Evolutionary conservation across 2,888 invertebrate species (phyloP), one percentile per base, ranked within the genome.

Genomic region (Poecilus cupreus): DNA sequence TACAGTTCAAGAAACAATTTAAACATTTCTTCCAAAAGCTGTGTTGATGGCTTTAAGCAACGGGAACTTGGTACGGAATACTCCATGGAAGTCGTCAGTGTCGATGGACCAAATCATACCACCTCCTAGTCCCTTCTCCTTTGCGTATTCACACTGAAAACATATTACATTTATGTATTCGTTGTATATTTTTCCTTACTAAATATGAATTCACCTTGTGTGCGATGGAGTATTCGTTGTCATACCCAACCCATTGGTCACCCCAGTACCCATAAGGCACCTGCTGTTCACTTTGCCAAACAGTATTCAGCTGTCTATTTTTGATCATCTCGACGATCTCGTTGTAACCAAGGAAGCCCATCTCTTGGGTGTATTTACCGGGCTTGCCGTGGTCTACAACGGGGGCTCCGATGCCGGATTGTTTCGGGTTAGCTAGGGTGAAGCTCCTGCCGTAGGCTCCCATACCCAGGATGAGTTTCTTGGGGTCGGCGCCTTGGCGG

Each of bases 261-360:
- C 89, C 91, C 39, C 88, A 90, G 83, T 90, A 90, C 0, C 93
- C 92, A 85, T 93, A 94, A 0, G 94, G 94, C 0, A 93, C 93
- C 86, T 91, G 88, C 26, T 93, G 92, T 22, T 88, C 86, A 0
- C 87, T 83, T 82, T 94, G 94, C 87, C 91, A 91, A 2, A 88
- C 88, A 6, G 88, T 84, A 0, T 88, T 89, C 93, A 94, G 94
- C 0, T 89, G 83, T 84, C 92, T 90, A 0, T 86, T 86, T 82
- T 86, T 86, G 4, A 91, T 86, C 74, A 90, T 90, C 83, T 90
- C 89, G 83, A 94, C 93, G 80, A 90, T 88, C 64, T 96, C 96
- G 85, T 94, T 94, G 85, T 93, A 96, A n/a, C 94, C 95, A 74
- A 95, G 87, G 32, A 91, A 89, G 1, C 96, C 96, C n/a, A 88